These are phyloP conservation scores for Mythimna lalbum DNA, from an alignment of 2,888 invertebrate species.

Conservation along the genomic window DNA sequence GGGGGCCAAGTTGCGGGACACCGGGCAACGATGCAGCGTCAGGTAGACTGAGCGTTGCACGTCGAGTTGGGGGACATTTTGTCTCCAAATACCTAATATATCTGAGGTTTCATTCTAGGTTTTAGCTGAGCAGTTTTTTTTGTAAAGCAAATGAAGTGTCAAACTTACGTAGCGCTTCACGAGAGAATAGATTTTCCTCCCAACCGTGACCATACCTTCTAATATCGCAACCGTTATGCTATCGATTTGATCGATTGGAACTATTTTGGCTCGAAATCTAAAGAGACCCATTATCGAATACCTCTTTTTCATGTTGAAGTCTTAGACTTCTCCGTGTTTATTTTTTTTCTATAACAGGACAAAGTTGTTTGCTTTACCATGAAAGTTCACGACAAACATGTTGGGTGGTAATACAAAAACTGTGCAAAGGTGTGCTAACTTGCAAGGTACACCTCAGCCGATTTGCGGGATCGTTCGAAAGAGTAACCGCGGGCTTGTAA, in stretches of 20 bases:
- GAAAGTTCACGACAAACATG: neutral
- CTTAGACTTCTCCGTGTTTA: neutral
- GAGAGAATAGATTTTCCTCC: neutral
- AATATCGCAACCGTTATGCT: neutral
- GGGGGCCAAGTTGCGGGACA: too few species aligned
- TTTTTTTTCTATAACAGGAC: neutral
- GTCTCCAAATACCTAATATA: too few species aligned
- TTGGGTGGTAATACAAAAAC: neutral
- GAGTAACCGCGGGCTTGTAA: too few species aligned
- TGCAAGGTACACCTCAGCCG: too few species aligned
- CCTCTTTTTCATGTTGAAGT: neutral
- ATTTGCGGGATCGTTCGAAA: too few species aligned
- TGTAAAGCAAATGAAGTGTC: neutral
- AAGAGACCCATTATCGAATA: constrained; percentile 8
- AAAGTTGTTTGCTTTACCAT: neutral
- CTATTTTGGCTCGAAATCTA: neutral
- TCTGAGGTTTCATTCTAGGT: neutral
- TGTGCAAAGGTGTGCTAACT: neutral
- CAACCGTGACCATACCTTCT: fast-evolving
- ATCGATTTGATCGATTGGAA: constrained; percentile 22
- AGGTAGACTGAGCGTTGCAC: too few species aligned
- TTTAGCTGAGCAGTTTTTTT: neutral
- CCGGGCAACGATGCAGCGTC: too few species aligned
- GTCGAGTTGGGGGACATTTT: too few species aligned
- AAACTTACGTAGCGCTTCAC: neutral